Base-by-base conservation (phyloP, 2,888 invertebrate species). In the Scelioninae gen. 1 region DNA sequence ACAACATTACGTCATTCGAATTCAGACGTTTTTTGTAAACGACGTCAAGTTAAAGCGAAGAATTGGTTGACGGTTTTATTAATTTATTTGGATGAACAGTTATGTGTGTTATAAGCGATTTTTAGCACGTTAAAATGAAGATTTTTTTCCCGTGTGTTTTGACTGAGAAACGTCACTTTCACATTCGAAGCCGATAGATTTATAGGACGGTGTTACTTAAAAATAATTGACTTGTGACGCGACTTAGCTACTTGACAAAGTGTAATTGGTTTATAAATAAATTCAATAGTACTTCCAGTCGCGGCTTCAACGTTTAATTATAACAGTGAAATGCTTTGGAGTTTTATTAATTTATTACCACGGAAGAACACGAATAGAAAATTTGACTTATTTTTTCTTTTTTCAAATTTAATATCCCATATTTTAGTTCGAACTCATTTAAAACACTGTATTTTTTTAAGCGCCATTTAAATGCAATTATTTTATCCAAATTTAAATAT, bases 171-270 rank as follows among this genome's bases (percentile, higher is more conserved):
- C 45, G 76, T 76, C 66, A 76, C 65, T 75, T 66, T 75, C 75
- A 58, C 75, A 43, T 66, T 58, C 65, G 49, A 49, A 65, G 45
- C 47, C 63, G 65, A 65, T 75, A 38, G 66, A 76, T 76, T 66
- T 76, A 66, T 58, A 66, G 58, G 58, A 76, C 60, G 60, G 49
- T n/a, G 43, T n/a, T 53, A 53, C 68, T 66, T 76, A 68, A 77
- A 77, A 77, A 77, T 69, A 69, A 77, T 66, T 62, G 77, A 69
- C 77, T 77, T 60, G 29, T 69, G 77, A 68, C 69, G 77, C 62
- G 68, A 38, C 76, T 76, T 23, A 60, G 60, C 53, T 53, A 75
- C 76, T 76, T 68, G 60, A 68, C 66, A 76, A 68, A 76, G 68
- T 68, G 34, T 76, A 66, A 76, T 68, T 76, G 76, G 74, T 65